These are phyloP conservation scores for Drosophila mulleri DNA, from an alignment of 2,888 invertebrate genomes.

Conservation along the genomic window DNA sequence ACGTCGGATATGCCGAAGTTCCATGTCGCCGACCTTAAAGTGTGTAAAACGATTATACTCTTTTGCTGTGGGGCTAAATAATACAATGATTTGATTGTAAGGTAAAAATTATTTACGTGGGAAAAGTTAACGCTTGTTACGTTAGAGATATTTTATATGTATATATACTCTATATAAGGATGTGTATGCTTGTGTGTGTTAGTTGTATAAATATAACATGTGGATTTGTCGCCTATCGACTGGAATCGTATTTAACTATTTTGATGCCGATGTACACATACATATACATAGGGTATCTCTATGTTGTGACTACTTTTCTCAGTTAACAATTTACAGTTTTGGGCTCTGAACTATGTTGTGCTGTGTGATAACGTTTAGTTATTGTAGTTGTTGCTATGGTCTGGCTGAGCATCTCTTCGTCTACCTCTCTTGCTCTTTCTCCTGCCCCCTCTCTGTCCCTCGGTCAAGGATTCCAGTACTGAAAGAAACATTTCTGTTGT, in stretches of 20 bases:
- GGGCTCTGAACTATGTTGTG: constrained; percentile 41
- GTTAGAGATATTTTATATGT: constrained; percentile 30
- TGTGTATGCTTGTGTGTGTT: not conserved
- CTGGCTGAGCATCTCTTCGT: constrained; percentile 24
- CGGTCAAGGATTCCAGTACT: constrained; percentile 24
- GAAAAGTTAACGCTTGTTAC: constrained; percentile 77
- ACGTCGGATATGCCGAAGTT: constrained; percentile 20
- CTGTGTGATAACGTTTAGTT: constrained; percentile 20
- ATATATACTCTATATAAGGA: not conserved
- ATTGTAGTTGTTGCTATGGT: constrained; percentile 29
- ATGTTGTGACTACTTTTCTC: constrained; percentile 36
- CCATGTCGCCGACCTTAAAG: constrained; percentile 15
- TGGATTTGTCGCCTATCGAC: constrained; percentile 21
- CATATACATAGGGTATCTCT: constrained; percentile 18
- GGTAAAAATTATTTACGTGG: constrained; percentile 73
- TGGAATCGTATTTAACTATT: constrained; percentile 45
- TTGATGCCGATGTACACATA: constrained; percentile 30
- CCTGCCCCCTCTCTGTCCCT: constrained; percentile 14
- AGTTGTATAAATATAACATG: constrained; percentile 20
- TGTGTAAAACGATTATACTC: constrained; percentile 28
- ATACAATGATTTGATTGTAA: constrained; percentile 63
- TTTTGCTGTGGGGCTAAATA: constrained; percentile 52
- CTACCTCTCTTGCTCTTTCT: constrained; percentile 1
- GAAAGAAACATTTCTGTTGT: constrained; percentile 27
- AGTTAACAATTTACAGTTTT: constrained; percentile 73